phyloP scores from a whole-genome alignment of 1,140 invertebrate genomes.

The Drosophila elegans region DNA sequence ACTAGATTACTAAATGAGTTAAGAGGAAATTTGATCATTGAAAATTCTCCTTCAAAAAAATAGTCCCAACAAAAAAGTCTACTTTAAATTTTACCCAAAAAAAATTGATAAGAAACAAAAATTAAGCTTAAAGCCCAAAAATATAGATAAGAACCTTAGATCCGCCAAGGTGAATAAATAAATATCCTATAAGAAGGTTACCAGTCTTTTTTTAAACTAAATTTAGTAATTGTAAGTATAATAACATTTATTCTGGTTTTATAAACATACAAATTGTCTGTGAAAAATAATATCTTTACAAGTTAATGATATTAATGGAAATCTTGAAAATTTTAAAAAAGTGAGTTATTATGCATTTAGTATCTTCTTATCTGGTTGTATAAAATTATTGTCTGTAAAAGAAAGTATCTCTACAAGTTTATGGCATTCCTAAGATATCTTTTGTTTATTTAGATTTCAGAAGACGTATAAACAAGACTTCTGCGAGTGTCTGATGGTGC shows the following conservation, averaged over 20 bases:
- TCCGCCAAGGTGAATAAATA: constrained; percentile 1
- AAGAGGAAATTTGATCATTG: not conserved
- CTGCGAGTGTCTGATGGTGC: constrained; percentile 16
- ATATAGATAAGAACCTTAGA: constrained; percentile 7
- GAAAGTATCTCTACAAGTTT: not conserved
- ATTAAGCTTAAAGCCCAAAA: constrained; percentile 44
- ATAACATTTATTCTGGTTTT: no score
- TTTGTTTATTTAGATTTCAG: constrained; percentile 8
- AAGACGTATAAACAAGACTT: constrained; percentile 27
- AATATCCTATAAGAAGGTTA: constrained; percentile 22
- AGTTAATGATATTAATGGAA: no score
- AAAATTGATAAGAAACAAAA: constrained; percentile 64
- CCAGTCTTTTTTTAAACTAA: not conserved
- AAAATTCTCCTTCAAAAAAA: constrained; percentile 14
- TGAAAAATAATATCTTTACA: no score
- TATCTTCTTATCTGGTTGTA: no score
- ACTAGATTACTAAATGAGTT: not conserved
- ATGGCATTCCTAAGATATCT: not conserved
- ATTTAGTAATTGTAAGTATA: not conserved
- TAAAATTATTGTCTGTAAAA: not conserved
- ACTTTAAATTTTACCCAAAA: constrained; percentile 10
- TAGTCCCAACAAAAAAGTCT: constrained; percentile 23
- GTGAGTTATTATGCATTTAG: no score
- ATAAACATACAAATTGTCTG: no score
- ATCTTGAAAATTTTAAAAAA: not conserved